Percentiles rank a stretch among this genome's conserved stretches.
phyloP scores from a whole-genome alignment of 1,140 invertebrate species.

The Trinorchestia longiramus region DNA sequence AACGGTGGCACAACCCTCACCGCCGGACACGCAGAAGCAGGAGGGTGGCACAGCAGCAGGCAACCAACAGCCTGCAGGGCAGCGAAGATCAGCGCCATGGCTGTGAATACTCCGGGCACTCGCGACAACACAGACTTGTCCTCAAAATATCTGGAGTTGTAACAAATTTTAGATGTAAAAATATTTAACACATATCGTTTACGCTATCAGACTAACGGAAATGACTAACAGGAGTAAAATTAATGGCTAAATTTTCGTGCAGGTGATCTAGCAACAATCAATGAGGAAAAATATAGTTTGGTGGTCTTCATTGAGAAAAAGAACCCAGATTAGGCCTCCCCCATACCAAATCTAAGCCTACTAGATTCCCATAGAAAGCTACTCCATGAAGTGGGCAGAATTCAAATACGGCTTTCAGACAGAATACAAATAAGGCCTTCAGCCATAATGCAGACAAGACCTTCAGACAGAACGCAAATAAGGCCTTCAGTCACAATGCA shows the following conservation, averaged over 20 bases:
- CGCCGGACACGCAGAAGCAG: neutral
- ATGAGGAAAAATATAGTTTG: neutral
- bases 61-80: constrained; percentile 69
- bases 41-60: constrained; percentile 58
- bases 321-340: too few species aligned
- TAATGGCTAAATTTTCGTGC: neutral
- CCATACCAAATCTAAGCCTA: too few species aligned
- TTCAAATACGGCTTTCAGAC: too few species aligned
- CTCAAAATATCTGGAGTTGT: constrained; percentile 69
- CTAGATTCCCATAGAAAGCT: neutral
- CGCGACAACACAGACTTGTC: constrained; percentile 68
- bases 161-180: too few species aligned
- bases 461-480: too few species aligned
- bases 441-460: too few species aligned
- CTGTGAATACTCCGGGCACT: constrained; percentile 70
- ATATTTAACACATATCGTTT: neutral
- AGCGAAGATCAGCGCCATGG: constrained; percentile 70
- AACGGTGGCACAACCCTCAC: neutral
- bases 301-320: neutral
- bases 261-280: neutral
- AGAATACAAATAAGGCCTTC: too few species aligned
- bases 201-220: neutral
- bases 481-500: too few species aligned
- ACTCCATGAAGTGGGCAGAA: neutral
- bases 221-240: neutral